Conservation (phyloP, 2,113 vertebrate species). For the Halichoerus grypus region DNA sequence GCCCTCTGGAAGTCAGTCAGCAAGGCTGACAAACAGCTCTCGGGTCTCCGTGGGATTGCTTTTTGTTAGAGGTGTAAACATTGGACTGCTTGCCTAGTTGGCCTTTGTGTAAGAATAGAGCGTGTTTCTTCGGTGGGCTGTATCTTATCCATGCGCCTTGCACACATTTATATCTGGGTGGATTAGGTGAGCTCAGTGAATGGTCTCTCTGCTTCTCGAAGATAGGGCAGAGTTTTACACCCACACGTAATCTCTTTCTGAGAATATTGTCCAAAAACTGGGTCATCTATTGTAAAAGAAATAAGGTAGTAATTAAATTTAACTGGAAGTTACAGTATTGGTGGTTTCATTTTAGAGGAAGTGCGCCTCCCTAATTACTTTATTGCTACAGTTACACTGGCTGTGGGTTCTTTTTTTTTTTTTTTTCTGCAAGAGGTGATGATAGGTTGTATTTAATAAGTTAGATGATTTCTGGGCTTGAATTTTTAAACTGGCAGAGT, state of each 20-base stretch:
- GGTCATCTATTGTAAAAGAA: constrained; percentile 82
- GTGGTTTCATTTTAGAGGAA: constrained; percentile 68
- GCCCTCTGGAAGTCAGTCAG: neutral
- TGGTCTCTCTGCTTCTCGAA: constrained; percentile 67
- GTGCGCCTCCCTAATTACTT: constrained; percentile 62
- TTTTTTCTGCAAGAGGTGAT: neutral
- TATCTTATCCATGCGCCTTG: constrained; percentile 17
- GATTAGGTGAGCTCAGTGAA: constrained; percentile 66
- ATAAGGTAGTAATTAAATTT: constrained; percentile 82
- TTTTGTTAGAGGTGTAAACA: constrained; percentile 6
- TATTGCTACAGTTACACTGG: constrained; percentile 62
- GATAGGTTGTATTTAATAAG: constrained; percentile 54
- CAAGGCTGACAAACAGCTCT: neutral
- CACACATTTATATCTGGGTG: constrained; percentile 27
- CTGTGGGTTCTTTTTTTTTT: neutral
- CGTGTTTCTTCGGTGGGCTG: neutral
- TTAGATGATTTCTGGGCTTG: constrained; percentile 64
- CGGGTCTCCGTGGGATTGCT: neutral
- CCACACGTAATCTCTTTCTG: constrained; percentile 63
- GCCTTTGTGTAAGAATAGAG: constrained; percentile 60
- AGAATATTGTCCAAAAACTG: constrained; percentile 79
- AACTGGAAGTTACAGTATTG: constrained; percentile 70
- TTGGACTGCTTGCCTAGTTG: neutral
- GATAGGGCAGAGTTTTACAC: constrained; percentile 68
- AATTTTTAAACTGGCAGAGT: constrained; percentile 30